phyloP scores from a whole-genome alignment of 2,113 vertebrate genomes.

The Ondatra zibethicus region DNA sequence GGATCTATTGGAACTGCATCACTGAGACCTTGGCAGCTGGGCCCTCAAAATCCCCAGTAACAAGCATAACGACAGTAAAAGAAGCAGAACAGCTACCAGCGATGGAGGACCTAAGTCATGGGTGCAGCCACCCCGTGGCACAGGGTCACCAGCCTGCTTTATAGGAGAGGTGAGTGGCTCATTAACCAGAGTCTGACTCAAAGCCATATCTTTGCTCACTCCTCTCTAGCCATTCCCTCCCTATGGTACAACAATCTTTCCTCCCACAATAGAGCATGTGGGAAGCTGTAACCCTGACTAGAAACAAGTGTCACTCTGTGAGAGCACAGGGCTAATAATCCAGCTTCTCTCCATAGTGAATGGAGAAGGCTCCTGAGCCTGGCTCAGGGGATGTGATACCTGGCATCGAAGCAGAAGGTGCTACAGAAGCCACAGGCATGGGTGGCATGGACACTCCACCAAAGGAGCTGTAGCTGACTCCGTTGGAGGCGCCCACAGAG shows the following conservation, averaged over 20 bases:
- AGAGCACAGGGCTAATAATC: not conserved
- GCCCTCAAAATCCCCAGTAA: not conserved
- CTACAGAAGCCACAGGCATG: slow-evolving; percentile 98
- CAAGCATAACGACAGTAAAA: not conserved
- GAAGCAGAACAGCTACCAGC: fast-evolving
- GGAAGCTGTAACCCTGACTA: not conserved
- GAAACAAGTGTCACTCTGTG: not conserved
- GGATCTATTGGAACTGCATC: slow-evolving; percentile 77
- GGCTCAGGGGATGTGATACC: slow-evolving; percentile 84
- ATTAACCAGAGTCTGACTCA: not conserved
- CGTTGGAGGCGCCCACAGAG: slow-evolving; percentile 94
- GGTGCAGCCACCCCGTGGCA: fast-evolving
- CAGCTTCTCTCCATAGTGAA: fast-evolving
- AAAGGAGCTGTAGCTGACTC: slow-evolving; percentile 98
- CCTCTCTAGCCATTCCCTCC: not conserved
- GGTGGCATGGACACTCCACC: slow-evolving; percentile 97
- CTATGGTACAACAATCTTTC: not conserved
- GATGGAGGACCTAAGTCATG: fast-evolving
- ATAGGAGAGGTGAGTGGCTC: not conserved
- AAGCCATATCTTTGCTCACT: not conserved
- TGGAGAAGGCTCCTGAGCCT: not conserved
- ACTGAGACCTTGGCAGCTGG: slow-evolving; percentile 67
- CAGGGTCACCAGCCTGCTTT: fast-evolving
- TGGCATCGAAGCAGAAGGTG: slow-evolving; percentile 98
- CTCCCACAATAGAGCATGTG: not conserved